These are phyloP conservation scores for Genyomyrus donnyi DNA, from an alignment of 2,113 vertebrate genomes.

Conservation along the genomic window DNA sequence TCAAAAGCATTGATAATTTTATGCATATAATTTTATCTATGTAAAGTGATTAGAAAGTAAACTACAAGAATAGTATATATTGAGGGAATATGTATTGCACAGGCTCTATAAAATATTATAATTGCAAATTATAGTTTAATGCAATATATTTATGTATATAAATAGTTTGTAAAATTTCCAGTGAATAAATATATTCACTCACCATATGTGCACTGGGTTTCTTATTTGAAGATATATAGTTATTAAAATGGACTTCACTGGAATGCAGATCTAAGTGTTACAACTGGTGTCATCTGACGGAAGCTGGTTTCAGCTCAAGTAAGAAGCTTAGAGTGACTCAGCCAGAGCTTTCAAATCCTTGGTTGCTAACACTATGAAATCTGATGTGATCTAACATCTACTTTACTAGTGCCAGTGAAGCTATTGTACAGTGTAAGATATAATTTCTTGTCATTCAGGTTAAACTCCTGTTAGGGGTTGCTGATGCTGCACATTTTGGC, in stretches of 20 bases:
- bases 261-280: not conserved
- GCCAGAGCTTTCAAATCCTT: slow-evolving; percentile 24
- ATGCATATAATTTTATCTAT: not conserved
- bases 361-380: not conserved
- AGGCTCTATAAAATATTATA: not conserved
- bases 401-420: not conserved
- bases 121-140: not conserved
- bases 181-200: not conserved
- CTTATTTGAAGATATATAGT: not conserved
- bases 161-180: not conserved
- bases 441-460: slow-evolving; percentile 32
- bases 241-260: not conserved
- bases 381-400: not conserved
- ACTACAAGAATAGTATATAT: not conserved
- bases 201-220: not conserved
- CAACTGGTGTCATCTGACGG: not conserved
- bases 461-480: slow-evolving; percentile 24
- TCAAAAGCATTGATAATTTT: not conserved
- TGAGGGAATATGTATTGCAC: not conserved
- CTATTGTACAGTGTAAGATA: slow-evolving; percentile 31
- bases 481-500: slow-evolving; percentile 7
- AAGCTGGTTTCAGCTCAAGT: not conserved
- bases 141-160: not conserved
- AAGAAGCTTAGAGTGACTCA: not conserved
- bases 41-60: not conserved